Base-by-base conservation (phyloP, 2,113 vertebrate genomes). In the Trichomycterus rosablanca region DNA sequence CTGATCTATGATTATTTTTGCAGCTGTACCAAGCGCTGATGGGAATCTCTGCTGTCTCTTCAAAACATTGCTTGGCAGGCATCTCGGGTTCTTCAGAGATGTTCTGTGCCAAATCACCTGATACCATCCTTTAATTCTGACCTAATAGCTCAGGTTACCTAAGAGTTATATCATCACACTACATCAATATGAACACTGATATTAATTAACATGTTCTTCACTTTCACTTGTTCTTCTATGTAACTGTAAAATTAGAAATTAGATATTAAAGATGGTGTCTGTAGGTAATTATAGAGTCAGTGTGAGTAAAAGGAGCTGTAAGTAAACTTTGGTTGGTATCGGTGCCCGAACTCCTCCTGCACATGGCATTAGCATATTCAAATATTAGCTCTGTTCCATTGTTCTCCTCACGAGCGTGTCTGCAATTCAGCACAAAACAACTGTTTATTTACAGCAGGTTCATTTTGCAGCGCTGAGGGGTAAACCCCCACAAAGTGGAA, bases 1-100 rank as follows among this genome's bases (percentile, higher is more conserved):
- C 16, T 16, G 18, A 16, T 44, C 37, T 26, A 37, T 44, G 49
- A 53, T 63, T 34, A 42, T 19, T 53, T 63, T 44, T n/a, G 44
- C 60, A 53, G 48, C 35, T 53, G 60, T 30, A 20, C 24, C 48
- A 37, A 10, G 6, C 2, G 35, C 26, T 10, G 11, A 43, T 14
- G 11, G 12, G 39, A 63, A 52, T n/a, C 37, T n/a, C 35, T 20
- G 37, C 35, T 34, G 53, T 24, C 15, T 23, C 22, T 39, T 12
- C 4, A 10, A 37, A 56, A 24, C 5, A 14, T 16, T n/a, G 14
- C 5, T 6, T 24, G 22, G 32, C 22, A 15, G 53, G 22, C 12
- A 19, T 9, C 49, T 56, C 9, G 18, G 20, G 11, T 26, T 56
- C 20, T 12, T 19, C 37, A 22, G 49, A n/a, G 37, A 40, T 14